Percentiles rank a stretch among this genome's conserved stretches.
Conservation (phyloP, 2,888 invertebrate species). For the Drosophila algonquin region DNA sequence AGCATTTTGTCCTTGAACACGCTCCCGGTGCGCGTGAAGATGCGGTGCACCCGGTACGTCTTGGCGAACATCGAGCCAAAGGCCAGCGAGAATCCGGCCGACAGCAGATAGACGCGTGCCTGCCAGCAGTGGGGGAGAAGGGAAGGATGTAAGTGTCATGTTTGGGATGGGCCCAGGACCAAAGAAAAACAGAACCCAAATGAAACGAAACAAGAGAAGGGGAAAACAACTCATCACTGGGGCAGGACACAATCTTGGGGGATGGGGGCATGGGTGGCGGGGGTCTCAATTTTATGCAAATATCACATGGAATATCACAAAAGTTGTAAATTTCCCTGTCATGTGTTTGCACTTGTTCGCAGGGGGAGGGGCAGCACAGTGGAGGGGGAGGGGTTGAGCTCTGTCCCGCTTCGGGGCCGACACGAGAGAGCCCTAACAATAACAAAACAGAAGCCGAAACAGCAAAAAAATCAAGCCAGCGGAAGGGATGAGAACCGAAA, state of each 20-base stretch:
- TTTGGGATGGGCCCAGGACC: slow-evolving; percentile 4
- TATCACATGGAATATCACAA: slow-evolving; percentile 70
- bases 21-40: slow-evolving; percentile 93
- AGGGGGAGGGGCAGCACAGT: background rate
- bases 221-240: slow-evolving; percentile 68
- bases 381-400: background rate
- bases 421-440: slow-evolving; percentile 17
- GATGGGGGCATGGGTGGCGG: background rate
- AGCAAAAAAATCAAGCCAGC: slow-evolving; percentile 13
- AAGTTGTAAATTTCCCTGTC: slow-evolving; percentile 66
- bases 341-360: slow-evolving; percentile 55
- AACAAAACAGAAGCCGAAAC: slow-evolving; percentile 40
- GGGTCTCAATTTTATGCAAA: slow-evolving; percentile 71
- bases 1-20: slow-evolving; percentile 95
- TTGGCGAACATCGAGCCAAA: slow-evolving; percentile 98
- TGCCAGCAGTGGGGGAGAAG: slow-evolving; percentile 80
- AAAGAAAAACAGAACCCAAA: slow-evolving; percentile 17
- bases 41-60: slow-evolving; percentile 95
- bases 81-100: slow-evolving; percentile 95
- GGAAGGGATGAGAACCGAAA: background rate
- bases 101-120: slow-evolving; percentile 94
- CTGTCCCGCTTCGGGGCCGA: background rate
- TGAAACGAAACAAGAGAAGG: slow-evolving; percentile 13
- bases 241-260: slow-evolving; percentile 27
- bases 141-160: slow-evolving; percentile 46